Evolutionary conservation across 2,113 vertebrate species (phyloP).

Genomic region (Scytalopus superciliaris): DNA sequence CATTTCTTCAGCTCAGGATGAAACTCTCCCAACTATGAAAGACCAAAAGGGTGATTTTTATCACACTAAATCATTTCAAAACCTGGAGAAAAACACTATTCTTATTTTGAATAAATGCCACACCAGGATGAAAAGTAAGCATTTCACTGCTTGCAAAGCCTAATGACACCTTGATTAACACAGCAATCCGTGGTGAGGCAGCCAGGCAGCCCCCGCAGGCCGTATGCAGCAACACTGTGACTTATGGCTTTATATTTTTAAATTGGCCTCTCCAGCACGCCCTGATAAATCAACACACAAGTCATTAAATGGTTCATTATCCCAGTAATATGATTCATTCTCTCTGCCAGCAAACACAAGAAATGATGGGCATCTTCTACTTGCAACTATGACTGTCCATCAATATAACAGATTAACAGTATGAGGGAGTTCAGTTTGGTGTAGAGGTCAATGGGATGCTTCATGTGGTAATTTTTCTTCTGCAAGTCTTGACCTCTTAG

Average conservation of each 20-base stretch:
- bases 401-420: constrained; percentile 63
- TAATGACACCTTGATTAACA: constrained; percentile 50
- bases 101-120: not conserved
- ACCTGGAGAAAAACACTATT: not conserved
- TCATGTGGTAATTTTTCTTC: constrained; percentile 2
- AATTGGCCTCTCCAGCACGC: constrained; percentile 70
- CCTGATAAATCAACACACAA: constrained; percentile 84
- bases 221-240: constrained; percentile 33
- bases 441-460: constrained; percentile 54
- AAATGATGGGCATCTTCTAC: constrained; percentile 40
- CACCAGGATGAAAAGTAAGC: not conserved
- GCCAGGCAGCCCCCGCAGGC: not conserved
- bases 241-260: constrained; percentile 75
- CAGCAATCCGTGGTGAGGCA: not conserved
- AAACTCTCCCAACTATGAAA: not conserved
- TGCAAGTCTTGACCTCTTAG: constrained; percentile 1
- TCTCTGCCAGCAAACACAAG: constrained; percentile 61
- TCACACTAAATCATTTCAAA: not conserved
- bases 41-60: not conserved
- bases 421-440: constrained; percentile 18
- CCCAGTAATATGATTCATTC: constrained; percentile 78
- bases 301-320: constrained; percentile 86
- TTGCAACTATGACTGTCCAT: constrained; percentile 44
- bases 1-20: not conserved
- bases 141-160: not conserved